These are phyloP conservation scores for Enteromius mattozi DNA, from an alignment of 2,797 vertebrate species.

Conservation along the genomic window DNA sequence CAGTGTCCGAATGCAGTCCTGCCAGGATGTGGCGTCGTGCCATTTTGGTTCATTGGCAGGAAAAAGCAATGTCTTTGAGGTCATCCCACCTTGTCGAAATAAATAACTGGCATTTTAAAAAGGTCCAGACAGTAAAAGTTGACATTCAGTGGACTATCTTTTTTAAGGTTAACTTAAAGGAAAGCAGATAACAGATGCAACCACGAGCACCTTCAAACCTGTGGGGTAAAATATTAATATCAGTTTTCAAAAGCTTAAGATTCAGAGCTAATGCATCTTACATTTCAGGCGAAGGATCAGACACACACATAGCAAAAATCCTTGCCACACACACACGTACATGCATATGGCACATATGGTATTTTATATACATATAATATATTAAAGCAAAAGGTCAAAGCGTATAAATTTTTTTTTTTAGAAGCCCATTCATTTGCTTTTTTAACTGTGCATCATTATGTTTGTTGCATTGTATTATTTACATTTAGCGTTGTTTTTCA, in stretches of 20 bases:
- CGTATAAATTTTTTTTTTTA: neutral
- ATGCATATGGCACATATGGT: neutral
- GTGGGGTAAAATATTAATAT: slow-evolving; percentile 65
- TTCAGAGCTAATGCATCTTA: slow-evolving; percentile 24
- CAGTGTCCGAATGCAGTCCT: slow-evolving; percentile 70
- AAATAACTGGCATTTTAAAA: slow-evolving; percentile 79
- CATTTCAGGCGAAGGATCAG: slow-evolving; percentile 1
- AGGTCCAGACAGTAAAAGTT: slow-evolving; percentile 74
- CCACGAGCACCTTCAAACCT: slow-evolving; percentile 68
- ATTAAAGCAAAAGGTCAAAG: neutral
- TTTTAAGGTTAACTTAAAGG: slow-evolving; percentile 77
- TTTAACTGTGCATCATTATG: neutral
- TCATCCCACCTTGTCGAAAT: slow-evolving; percentile 63
- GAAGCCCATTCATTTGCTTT: neutral
- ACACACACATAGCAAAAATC: neutral
- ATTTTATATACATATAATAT: neutral
- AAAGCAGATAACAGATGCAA: slow-evolving; percentile 68
- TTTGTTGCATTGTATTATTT: neutral
- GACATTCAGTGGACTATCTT: slow-evolving; percentile 78
- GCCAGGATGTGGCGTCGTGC: slow-evolving; percentile 67
- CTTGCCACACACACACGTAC: neutral
- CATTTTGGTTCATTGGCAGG: slow-evolving; percentile 67
- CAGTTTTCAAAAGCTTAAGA: slow-evolving; percentile 25
- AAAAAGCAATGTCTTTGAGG: slow-evolving; percentile 58
- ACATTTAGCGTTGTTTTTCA: neutral